These are phyloP conservation scores for Macrotus californicus DNA, from an alignment of 2,113 vertebrate genomes.

Conservation along the genomic window DNA sequence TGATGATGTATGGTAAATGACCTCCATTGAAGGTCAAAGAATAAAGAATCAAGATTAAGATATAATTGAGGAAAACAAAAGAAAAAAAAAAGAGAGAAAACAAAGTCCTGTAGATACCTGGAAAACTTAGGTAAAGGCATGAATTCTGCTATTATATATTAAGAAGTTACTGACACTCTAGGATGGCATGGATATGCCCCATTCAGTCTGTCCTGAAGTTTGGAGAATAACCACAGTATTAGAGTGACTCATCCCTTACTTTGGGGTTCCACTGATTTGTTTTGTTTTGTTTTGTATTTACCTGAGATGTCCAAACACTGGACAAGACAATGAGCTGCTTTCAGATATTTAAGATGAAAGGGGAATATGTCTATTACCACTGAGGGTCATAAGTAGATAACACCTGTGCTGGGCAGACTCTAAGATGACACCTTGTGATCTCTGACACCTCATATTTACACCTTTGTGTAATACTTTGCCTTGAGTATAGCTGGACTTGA, in stretches of 20 bases:
- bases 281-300: not conserved
- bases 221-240: not conserved
- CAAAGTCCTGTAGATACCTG: not conserved
- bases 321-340: not conserved
- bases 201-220: not conserved
- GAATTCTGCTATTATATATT: not conserved
- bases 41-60: conserved; percentile 9
- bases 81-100: not conserved
- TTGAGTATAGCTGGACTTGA: not conserved
- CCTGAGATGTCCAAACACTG: not conserved
- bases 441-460: not conserved
- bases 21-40: not conserved
- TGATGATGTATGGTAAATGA: not conserved
- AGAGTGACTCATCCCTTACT: not conserved
- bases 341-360: not conserved
- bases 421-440: not conserved
- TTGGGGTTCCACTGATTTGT: not conserved
- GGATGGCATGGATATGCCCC: not conserved
- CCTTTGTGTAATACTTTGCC: not conserved
- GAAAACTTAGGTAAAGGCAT: not conserved
- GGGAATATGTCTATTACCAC: not conserved
- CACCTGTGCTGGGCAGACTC: not conserved
- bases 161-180: not conserved
- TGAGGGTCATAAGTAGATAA: not conserved
- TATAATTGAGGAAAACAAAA: not conserved